Evolutionary conservation across 2,797 vertebrate genomes (phyloP), one percentile per base, ranked within the genome.

Genomic region (Argentina silus): DNA sequence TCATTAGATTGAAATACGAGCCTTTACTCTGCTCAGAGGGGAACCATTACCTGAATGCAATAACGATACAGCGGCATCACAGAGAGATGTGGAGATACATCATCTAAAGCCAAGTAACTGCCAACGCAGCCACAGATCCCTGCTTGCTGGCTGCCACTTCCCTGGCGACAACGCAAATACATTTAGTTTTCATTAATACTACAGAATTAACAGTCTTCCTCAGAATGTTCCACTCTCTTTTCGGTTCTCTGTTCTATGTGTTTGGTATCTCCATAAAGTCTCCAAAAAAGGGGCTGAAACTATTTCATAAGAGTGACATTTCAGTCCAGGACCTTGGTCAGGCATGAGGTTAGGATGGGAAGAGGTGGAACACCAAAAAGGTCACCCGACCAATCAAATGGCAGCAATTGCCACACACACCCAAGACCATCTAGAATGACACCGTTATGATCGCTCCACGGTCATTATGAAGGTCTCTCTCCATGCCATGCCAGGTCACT

Each of bases 91-190:
- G 48, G 21, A 75, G 55, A 67, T 81, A 53, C 51, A 43, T 67
- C 21, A 21, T n/a, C 11, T 21, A 65, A 59, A 62, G 68, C 69
- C 60, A 51, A 75, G 63, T 53, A 47, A 9, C 70, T 67, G 48
- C 36, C 67, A 56, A 23, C 36, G 57, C 71, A 71, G 74, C 36
- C 76, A 78, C 78, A 83, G 71, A 82, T 77, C 76, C 63, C 50
- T 50, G 64, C 64, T 23, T 45, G 14, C 15, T 60, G 72, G 53
- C 72, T 80, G 76, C 70, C 14, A 62, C 66, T 45, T 74, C 71
- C 64, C 23, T 43, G 74, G 68, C 68, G 70, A 65, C 68, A 56
- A 43, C 74, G 43, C 8, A 47, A 7, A 64, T 11, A 67, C 8
- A 11, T 36, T 68, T 11, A n/a, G n/a, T 42, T 17, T 53, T 27